Evolutionary conservation across 2,113 vertebrate species (phyloP).

Genomic region (Amazona guildingii): DNA sequence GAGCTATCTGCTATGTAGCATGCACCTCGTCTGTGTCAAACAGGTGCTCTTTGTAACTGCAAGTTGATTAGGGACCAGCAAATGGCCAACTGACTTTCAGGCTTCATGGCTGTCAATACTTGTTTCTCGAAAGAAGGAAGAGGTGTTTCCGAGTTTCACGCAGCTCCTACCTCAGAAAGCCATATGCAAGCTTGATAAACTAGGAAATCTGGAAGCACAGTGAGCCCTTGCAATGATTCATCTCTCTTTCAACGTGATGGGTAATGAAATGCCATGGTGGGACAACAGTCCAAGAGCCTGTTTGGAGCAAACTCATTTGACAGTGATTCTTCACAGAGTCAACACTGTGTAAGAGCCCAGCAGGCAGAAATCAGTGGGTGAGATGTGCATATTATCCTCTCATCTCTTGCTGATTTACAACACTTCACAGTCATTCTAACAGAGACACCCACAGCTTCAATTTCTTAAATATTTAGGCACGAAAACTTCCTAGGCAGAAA

Average conservation of each 20-base stretch:
- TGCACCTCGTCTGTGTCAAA: neutral
- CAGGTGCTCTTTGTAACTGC: neutral
- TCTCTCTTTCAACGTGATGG: constrained; percentile 44
- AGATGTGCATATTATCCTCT: neutral
- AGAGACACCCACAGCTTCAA: constrained; percentile 7
- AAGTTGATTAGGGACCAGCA: neutral
- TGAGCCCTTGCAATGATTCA: constrained; percentile 26
- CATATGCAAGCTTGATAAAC: neutral
- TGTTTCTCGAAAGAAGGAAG: neutral
- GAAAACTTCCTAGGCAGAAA: constrained; percentile 7
- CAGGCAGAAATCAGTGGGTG: constrained; percentile 15
- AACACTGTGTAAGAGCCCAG: neutral
- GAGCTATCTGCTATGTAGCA: neutral
- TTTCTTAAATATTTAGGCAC: constrained; percentile 48
- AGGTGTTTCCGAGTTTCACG: neutral
- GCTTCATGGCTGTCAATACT: neutral
- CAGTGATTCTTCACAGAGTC: constrained; percentile 21
- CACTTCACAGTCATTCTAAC: neutral
- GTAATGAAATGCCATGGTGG: constrained; percentile 59
- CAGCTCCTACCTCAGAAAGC: neutral
- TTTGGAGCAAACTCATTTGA: constrained; percentile 53
- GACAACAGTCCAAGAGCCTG: constrained; percentile 34
- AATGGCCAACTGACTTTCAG: neutral
- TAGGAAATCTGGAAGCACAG: neutral
- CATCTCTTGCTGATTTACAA: constrained; percentile 39